Percentiles rank a stretch among this genome's conserved stretches.
Evolutionary conservation across 2,797 vertebrate species (phyloP).

Genomic region (Merluccius polli): DNA sequence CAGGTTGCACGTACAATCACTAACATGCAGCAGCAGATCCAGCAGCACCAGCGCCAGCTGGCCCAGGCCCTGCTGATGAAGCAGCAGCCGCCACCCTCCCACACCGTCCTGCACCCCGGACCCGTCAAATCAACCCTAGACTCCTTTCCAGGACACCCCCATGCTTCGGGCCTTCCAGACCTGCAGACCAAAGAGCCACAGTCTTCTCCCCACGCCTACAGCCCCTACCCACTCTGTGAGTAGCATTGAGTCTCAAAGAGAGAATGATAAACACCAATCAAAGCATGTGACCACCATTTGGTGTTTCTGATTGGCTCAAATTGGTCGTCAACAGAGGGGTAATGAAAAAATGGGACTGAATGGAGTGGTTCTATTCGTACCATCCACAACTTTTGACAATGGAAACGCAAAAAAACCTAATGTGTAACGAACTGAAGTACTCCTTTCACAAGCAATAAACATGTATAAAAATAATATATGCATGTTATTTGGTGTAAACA

Average conservation of each 20-base stretch:
- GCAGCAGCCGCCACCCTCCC: conserved; percentile 86
- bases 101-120: conserved; percentile 83
- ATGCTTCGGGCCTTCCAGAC: conserved; percentile 87
- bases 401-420: too few species aligned
- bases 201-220: conserved; percentile 89
- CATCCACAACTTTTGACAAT: too few species aligned
- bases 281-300: neutral
- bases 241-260: conserved; percentile 13
- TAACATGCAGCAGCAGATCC: conserved; percentile 99
- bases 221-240: conserved; percentile 91
- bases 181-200: conserved; percentile 99
- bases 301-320: neutral
- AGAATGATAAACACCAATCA: neutral
- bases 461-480: too few species aligned
- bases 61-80: conserved; percentile 97
- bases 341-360: too few species aligned
- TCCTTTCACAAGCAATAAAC: too few species aligned
- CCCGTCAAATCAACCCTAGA: conserved; percentile 89
- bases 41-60: conserved; percentile 99
- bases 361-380: too few species aligned
- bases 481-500: too few species aligned
- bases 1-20: conserved; percentile 99
- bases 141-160: conserved; percentile 87
- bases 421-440: too few species aligned
- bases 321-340: too few species aligned